Conservation (phyloP, 2,888 invertebrate genomes). For the Taphrorychus bicolor region DNA sequence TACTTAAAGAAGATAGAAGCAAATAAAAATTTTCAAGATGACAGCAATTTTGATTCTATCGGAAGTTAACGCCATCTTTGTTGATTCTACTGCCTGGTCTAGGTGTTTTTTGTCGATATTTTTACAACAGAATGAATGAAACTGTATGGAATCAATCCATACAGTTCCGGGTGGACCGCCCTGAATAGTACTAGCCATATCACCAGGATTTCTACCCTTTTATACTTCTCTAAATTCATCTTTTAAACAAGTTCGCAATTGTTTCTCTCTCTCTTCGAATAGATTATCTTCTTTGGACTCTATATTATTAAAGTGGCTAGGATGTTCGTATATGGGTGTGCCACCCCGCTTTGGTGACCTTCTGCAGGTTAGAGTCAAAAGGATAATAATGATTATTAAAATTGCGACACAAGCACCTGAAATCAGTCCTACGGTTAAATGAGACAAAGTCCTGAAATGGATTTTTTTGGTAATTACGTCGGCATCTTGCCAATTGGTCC, state of each 20-base stretch:
- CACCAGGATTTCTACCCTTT: background rate
- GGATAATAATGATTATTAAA: slow-evolving; percentile 48
- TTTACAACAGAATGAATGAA: no score
- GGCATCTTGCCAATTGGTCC: slow-evolving; percentile 69
- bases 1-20: no score
- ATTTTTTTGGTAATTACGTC: slow-evolving; percentile 52
- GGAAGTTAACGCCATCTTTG: no score
- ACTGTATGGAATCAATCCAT: no score
- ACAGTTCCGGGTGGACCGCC: no score
- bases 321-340: slow-evolving; percentile 10
- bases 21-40: no score
- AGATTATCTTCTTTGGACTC: slow-evolving; percentile 42
- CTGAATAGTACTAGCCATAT: background rate
- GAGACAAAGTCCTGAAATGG: slow-evolving; percentile 48
- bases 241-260: slow-evolving; percentile 45
- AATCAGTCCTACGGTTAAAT: slow-evolving; percentile 53
- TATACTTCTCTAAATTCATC: slow-evolving; percentile 45
- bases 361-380: slow-evolving; percentile 44
- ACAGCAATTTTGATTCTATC: no score
- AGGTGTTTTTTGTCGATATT: no score
- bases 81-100: no score
- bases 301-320: slow-evolving; percentile 37
- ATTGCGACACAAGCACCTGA: slow-evolving; percentile 51
- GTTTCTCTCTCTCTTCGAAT: slow-evolving; percentile 49
- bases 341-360: slow-evolving; percentile 35